These are phyloP conservation scores for Catocala nupta DNA, from an alignment of 2,888 invertebrate species.

Conservation along the genomic window DNA sequence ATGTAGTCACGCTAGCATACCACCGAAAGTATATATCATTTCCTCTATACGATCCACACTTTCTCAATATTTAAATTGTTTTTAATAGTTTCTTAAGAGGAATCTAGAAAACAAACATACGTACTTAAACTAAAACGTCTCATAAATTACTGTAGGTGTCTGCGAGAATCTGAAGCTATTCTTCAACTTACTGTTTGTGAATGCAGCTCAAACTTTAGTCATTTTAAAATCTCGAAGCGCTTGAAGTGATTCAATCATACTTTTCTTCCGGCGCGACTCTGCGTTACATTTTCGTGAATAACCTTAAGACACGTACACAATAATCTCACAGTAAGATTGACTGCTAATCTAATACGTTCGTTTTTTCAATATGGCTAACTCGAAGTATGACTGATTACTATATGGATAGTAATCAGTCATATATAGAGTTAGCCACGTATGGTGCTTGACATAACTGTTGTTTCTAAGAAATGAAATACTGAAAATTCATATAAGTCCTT, in stretches of 20 bases:
- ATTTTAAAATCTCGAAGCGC: conserved; percentile 44
- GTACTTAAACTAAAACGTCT: conserved; percentile 6
- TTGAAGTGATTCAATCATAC: conserved; percentile 49
- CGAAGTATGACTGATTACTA: no score
- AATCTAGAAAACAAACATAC: conserved; percentile 9
- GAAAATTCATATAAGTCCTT: no score
- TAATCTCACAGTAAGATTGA: not conserved
- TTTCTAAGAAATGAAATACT: no score
- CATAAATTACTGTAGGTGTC: conserved; percentile 36
- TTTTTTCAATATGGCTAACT: no score
- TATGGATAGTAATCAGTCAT: no score
- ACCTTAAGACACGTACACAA: not conserved
- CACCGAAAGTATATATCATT: no score
- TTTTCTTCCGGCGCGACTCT: conserved; percentile 35
- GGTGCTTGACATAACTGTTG: no score
- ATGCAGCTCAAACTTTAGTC: conserved; percentile 47
- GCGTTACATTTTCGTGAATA: conserved; percentile 39
- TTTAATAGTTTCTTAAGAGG: not conserved
- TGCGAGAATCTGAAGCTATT: conserved; percentile 33
- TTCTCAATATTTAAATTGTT: not conserved
- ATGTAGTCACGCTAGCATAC: no score
- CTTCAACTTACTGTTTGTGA: conserved; percentile 35
- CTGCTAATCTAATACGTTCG: no score
- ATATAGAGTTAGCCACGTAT: no score
- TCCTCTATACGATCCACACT: no score